Conservation (phyloP, 2,888 invertebrate genomes). For the Hirtodrosophila trivittata region DNA sequence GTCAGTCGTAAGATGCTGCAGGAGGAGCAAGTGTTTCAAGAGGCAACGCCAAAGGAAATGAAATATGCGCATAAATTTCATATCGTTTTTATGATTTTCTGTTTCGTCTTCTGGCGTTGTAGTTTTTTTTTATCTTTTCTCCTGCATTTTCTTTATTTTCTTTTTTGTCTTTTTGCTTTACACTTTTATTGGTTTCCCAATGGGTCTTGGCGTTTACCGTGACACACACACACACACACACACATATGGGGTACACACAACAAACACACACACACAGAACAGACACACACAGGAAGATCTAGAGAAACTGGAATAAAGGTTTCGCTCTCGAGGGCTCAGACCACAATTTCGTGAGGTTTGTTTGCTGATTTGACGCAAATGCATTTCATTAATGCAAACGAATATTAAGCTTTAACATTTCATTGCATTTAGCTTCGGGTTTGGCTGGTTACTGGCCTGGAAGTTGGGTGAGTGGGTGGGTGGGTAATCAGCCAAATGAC, state of each 20-base stretch:
- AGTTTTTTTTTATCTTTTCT: slow-evolving; percentile 35
- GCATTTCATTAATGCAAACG: slow-evolving; percentile 53
- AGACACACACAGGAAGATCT: slow-evolving; percentile 9
- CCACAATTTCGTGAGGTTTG: slow-evolving; percentile 29
- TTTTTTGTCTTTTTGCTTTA: slow-evolving; percentile 49
- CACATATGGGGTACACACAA: neutral
- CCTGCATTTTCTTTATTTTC: slow-evolving; percentile 8
- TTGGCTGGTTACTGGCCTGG: neutral
- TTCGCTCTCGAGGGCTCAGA: slow-evolving; percentile 1
- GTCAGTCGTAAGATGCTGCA: slow-evolving; percentile 5
- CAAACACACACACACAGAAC: slow-evolving; percentile 5
- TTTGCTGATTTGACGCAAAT: slow-evolving; percentile 56
- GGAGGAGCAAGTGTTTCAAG: slow-evolving; percentile 34
- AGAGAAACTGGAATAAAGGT: slow-evolving; percentile 28
- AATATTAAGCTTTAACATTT: slow-evolving; percentile 60
- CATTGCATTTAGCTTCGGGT: slow-evolving; percentile 47
- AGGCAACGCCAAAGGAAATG: slow-evolving; percentile 66
- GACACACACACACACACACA: slow-evolving; percentile 20
- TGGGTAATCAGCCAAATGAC: slow-evolving; percentile 50
- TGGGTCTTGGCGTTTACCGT: slow-evolving; percentile 42
- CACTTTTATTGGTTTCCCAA: slow-evolving; percentile 72
- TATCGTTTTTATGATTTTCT: slow-evolving; percentile 77
- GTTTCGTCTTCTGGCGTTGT: slow-evolving; percentile 51
- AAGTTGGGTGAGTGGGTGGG: neutral
- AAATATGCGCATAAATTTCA: slow-evolving; percentile 79